Evolutionary conservation across 1,140 invertebrate species (phyloP), one percentile per base, ranked within the genome.

Genomic region (Zaprionus inermis): DNA sequence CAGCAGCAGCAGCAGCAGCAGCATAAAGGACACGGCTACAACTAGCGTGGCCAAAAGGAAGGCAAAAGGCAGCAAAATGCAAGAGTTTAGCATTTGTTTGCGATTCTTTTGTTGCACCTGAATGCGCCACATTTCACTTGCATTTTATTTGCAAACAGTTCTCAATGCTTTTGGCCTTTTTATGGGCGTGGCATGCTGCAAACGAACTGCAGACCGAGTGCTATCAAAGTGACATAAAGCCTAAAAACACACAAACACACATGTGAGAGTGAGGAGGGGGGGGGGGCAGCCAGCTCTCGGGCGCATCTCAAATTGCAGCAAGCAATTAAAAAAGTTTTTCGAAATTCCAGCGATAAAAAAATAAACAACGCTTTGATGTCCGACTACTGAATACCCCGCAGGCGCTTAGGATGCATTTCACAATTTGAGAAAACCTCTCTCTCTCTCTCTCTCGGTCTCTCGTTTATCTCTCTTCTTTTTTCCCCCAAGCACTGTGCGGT

Each of bases 21-120:
- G 51, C 64, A 74, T 44, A 38, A 52, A 65, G 36, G 49, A 18
- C 14, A 64, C 20, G 24, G 34, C 51, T n/a, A n/a, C n/a, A n/a
- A n/a, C n/a, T n/a, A n/a, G n/a, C n/a, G n/a, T n/a, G n/a, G n/a
- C n/a, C n/a, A n/a, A n/a, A 68, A 9, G 9, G n/a, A 22, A n/a
- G 22, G 34, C 36, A 57, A 24, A 34, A 52, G 28, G 55, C 64
- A 74, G 59, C 72, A 71, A 74, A 81, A 63, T 79, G 75, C 75
- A 79, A 84, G 80, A 85, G 81, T 85, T 81, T 84, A 85, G 81
- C 77, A 84, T 85, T 84, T 85, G 81, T 81, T 84, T 85, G 81
- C 82, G 46, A 61, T 73, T 65, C 81, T 71, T 84, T 84, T 84
- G 78, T 85, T 85, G 81, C 81, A 84, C 64, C 49, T 77, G 81